A percentile compares a stretch with the other conserved stretches of the same genome.
Evolutionary conservation across 2,797 vertebrate species (phyloP).

Genomic region (Danio tinwini): DNA sequence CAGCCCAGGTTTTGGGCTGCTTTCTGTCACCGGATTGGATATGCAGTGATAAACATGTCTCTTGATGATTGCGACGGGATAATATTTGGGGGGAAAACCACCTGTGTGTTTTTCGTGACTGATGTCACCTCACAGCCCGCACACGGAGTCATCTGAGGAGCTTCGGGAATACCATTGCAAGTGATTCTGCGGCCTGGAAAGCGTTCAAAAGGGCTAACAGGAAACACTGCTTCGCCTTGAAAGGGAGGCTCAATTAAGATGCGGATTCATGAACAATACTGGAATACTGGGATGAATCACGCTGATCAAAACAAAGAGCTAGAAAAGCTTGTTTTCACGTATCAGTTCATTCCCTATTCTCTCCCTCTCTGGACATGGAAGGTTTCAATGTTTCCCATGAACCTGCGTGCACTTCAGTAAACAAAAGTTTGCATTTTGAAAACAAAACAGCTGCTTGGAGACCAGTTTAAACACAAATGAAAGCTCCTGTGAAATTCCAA

Average conservation of each 20-base stretch:
- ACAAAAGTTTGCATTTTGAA: constrained; percentile 19
- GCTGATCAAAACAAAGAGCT: constrained; percentile 26
- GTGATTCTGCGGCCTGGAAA: constrained; percentile 62
- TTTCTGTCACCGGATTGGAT: constrained; percentile 61
- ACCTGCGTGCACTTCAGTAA: constrained; percentile 11
- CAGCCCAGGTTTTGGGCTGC: constrained; percentile 64
- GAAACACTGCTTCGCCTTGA: constrained; percentile 47
- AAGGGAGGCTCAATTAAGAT: constrained; percentile 47
- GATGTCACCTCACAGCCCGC: constrained; percentile 70
- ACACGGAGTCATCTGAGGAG: constrained; percentile 71
- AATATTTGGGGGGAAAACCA: constrained; percentile 65
- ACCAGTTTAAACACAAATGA: constrained; percentile 13
- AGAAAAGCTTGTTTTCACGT: constrained; percentile 25
- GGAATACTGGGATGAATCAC: constrained; percentile 41
- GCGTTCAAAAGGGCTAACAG: constrained; percentile 45
- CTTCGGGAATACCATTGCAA: constrained; percentile 62
- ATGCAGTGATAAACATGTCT: constrained; percentile 69
- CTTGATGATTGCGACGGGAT: constrained; percentile 70
- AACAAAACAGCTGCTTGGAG: constrained; percentile 28
- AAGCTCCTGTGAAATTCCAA: no score
- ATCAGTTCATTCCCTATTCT: constrained; percentile 30
- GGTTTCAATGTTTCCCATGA: constrained; percentile 5
- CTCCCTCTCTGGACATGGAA: neutral
- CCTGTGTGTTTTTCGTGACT: constrained; percentile 64
- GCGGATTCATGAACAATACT: constrained; percentile 31